Evolutionary conservation across 1,140 invertebrate species (phyloP).

Genomic region (Chymomyza costata): DNA sequence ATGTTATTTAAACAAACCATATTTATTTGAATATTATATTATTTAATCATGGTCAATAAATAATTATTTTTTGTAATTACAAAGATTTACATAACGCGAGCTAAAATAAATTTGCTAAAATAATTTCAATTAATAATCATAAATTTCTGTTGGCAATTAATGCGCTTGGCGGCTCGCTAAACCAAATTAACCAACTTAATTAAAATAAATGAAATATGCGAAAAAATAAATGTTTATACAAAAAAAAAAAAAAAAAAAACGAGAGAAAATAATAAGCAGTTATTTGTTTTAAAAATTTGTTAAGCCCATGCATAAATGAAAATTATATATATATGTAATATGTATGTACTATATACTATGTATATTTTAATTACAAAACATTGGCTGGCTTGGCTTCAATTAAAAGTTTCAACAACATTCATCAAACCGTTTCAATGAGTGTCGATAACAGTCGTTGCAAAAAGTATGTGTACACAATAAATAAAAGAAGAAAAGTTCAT

Average conservation of each 20-base stretch:
- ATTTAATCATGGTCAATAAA: too few species aligned
- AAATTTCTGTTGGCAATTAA: conserved; percentile 27
- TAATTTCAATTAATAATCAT: conserved; percentile 22
- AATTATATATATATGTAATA: conserved; percentile 17
- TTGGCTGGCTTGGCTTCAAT: conserved; percentile 47
- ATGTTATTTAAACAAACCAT: too few species aligned
- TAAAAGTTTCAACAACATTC: conserved; percentile 64
- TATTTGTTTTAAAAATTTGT: conserved; percentile 18
- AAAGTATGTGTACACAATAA: conserved; percentile 58
- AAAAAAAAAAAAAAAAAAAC: conserved; percentile 3
- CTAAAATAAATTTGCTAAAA: too few species aligned
- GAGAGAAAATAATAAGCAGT: not conserved
- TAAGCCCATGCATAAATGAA: conserved; percentile 28
- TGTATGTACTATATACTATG: too few species aligned
- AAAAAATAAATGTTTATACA: conserved; percentile 26
- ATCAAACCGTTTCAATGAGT: conserved; percentile 45
- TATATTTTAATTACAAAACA: conserved; percentile 56
- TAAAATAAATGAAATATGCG: conserved; percentile 33
- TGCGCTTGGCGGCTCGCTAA: conserved; percentile 12
- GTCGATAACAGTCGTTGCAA: conserved; percentile 62
- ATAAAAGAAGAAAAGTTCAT: conserved; percentile 44
- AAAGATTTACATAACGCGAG: too few species aligned
- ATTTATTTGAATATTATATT: too few species aligned
- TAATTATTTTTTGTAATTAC: too few species aligned
- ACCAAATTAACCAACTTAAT: conserved; percentile 42